phyloP scores from a whole-genome alignment of 2,888 invertebrate species.

The Rotaria socialis region DNA sequence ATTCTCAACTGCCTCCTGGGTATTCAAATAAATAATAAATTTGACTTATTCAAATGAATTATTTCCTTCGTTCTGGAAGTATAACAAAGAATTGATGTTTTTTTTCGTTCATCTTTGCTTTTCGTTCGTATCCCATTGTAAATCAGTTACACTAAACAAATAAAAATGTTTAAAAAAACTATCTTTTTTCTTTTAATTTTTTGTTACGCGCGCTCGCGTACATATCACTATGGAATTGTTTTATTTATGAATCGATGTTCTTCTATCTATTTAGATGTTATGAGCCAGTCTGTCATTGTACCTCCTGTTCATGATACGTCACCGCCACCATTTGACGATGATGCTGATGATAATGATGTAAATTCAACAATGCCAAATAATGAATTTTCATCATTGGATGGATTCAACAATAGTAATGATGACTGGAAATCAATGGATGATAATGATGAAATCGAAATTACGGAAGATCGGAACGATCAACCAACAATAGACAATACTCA shows the following conservation, averaged over 20 bases:
- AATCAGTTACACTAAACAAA: not conserved
- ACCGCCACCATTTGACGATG: constrained; percentile 25
- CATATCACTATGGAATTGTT: not conserved
- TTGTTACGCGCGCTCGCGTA: not conserved
- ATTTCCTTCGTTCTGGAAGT: not conserved
- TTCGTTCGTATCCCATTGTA: not conserved
- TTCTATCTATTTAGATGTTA: not conserved
- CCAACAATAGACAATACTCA: too few species aligned
- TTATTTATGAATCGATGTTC: not conserved
- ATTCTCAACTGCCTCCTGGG: constrained; percentile 20
- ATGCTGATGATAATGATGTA: not conserved
- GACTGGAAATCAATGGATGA: constrained; percentile 20
- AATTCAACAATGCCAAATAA: not conserved
- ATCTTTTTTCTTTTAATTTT: not conserved
- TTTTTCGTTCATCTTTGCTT: not conserved
- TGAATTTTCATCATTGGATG: not conserved
- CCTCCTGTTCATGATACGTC: constrained; percentile 6
- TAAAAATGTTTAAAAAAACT: not conserved
- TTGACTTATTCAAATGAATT: not conserved
- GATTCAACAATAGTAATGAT: not conserved
- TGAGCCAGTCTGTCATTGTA: not conserved
- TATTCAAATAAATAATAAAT: not conserved
- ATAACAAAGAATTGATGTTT: not conserved
- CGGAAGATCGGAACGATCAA: not conserved
- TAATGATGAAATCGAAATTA: not conserved